Evolutionary conservation across 2,888 invertebrate species (phyloP).

Genomic region (Epinotia bilunana): DNA sequence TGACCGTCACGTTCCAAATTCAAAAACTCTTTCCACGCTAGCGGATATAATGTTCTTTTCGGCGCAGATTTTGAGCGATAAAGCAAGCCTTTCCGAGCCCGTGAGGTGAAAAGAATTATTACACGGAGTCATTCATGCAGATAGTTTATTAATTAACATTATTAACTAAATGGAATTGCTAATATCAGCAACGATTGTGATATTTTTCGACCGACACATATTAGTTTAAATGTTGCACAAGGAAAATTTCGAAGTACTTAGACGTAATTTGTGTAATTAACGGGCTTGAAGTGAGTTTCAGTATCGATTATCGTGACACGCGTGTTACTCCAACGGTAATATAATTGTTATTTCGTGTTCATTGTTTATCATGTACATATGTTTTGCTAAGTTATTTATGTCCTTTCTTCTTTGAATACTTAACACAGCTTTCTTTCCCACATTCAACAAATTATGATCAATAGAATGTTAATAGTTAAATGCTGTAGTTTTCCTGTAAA

Average conservation of each 20-base stretch:
- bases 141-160: no score
- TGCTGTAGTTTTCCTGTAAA: neutral
- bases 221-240: neutral
- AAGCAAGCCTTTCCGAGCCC: no score
- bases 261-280: neutral
- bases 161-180: neutral
- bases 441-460: neutral
- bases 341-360: neutral
- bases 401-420: neutral
- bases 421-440: neutral
- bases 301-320: conserved; percentile 17
- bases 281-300: neutral
- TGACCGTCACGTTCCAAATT: no score
- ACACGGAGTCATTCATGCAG: no score
- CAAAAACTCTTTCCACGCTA: no score
- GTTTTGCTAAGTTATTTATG: neutral
- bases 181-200: neutral
- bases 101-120: no score
- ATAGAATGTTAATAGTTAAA: neutral
- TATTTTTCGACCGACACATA: neutral
- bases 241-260: conserved; percentile 4
- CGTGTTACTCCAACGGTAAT: neutral
- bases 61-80: no score
- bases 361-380: neutral
- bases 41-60: no score